Evolutionary conservation across 2,113 vertebrate genomes (phyloP), one percentile per base, ranked within the genome.

Genomic region (Lichenostomus cassidix): DNA sequence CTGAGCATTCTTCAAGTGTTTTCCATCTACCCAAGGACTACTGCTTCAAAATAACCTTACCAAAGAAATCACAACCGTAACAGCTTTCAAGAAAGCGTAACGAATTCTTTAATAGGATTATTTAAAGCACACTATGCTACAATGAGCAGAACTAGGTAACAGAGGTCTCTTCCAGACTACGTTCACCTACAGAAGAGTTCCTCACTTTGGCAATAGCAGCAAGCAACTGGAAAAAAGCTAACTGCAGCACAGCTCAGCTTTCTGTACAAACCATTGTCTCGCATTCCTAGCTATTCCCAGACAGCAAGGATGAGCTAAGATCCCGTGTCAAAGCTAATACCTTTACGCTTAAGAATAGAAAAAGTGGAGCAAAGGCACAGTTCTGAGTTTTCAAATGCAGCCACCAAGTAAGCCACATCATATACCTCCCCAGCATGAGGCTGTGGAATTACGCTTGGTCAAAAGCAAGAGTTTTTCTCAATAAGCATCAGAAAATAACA

Each of bases 351-450:
- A 74, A 41, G 19, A 47, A 9, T 0, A 5, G 24, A 6, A 74
- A 81, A 64, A 11, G 9, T 12, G 14, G 11, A 73, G 23, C 8
- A 67, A 76, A 50, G 15, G 52, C 14, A 23, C 8, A 11, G 23
- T 62, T 16, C 11, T 5, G 21, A 6, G 23, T 50, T 90, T 62
- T 27, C 56, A 75, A 79, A 84, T 29, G 18, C 12, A 83, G 15
- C 42, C n/a, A 58, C 31, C 28, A 53, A 16, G 17, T 16, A 59
- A 70, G 18, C 5, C 0, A 0, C 4, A 25, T 2, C 19, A 20
- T 42, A 25, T 11, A 28, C 12, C 5, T 67, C 39, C 39, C 1
- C 0, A 15, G 3, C 1, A 2, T 1, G 4, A 75, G n/a, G 22
- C 35, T 9, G 4, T 9, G 7, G 17, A 77, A 64, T 8, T 31